phyloP scores from a whole-genome alignment of 1,140 invertebrate species.

The Camponotus vicinus region DNA sequence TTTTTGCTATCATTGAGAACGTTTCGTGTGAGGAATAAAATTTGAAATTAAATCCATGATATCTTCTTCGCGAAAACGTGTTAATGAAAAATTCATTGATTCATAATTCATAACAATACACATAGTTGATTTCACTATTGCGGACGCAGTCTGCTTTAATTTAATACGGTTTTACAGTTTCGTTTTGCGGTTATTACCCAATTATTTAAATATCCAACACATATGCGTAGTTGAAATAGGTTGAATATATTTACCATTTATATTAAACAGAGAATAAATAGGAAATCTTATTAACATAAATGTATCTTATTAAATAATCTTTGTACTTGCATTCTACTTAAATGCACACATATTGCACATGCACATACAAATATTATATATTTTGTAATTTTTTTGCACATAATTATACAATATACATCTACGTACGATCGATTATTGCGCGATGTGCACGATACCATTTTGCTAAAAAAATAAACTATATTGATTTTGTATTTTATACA shows the following conservation, averaged over 20 bases:
- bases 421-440: conserved; percentile 1
- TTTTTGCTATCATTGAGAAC: not conserved
- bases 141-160: not conserved
- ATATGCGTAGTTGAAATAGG: not conserved
- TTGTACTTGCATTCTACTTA: not conserved
- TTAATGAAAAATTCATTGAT: conserved; percentile 54
- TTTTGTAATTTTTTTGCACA: not conserved
- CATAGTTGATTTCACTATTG: not conserved
- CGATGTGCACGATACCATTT: not conserved
- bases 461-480: not conserved
- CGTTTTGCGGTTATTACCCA: not conserved
- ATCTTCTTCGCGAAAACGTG: not conserved
- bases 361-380: conserved; percentile 14
- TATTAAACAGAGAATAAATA: not conserved
- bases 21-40: not conserved
- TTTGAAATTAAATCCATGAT: not conserved
- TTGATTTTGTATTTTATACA: conserved; percentile 4
- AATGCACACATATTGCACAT: not conserved
- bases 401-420: conserved; percentile 2
- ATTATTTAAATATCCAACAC: not conserved
- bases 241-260: not conserved
- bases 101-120: not conserved
- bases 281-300: not conserved
- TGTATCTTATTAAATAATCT: not conserved
- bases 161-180: not conserved